Evolutionary conservation across 2,797 vertebrate species (phyloP).

Genomic region (Intellagama lesueurii): DNA sequence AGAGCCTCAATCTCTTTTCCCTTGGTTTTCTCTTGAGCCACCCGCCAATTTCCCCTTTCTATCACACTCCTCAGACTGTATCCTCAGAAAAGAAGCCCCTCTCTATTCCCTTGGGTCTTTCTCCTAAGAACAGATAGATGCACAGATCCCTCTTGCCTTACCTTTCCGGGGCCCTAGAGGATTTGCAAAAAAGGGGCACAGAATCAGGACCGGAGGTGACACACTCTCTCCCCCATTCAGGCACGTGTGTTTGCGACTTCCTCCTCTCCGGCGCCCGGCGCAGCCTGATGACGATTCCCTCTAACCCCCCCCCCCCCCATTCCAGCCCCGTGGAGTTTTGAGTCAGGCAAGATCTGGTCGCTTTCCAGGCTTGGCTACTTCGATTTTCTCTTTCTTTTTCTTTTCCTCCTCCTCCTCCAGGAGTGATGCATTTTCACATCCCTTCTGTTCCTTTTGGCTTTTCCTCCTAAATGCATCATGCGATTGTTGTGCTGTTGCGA

Average conservation of each 20-base stretch:
- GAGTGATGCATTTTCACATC: neutral
- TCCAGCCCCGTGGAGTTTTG: neutral
- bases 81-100: neutral
- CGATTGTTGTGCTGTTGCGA: neutral
- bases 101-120: neutral
- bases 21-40: neutral
- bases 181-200: neutral
- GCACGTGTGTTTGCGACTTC: slow-evolving; percentile 49
- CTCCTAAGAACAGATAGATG: neutral
- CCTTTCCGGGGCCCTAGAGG: neutral
- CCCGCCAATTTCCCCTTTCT: neutral
- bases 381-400: slow-evolving; percentile 1
- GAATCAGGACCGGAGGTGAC: neutral
- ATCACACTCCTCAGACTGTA: neutral
- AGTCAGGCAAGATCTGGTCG: neutral
- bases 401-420: too few relatives aligned
- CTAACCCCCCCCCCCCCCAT: too few relatives aligned
- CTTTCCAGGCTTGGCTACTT: neutral
- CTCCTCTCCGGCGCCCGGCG: slow-evolving; percentile 47
- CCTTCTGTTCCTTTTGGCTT: neutral
- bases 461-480: neutral
- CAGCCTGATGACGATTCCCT: slow-evolving; percentile 66
- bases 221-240: neutral
- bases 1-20: neutral
- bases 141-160: neutral